These are phyloP conservation scores for Hydrophis major DNA, from an alignment of 2,797 vertebrate species.

Conservation along the genomic window DNA sequence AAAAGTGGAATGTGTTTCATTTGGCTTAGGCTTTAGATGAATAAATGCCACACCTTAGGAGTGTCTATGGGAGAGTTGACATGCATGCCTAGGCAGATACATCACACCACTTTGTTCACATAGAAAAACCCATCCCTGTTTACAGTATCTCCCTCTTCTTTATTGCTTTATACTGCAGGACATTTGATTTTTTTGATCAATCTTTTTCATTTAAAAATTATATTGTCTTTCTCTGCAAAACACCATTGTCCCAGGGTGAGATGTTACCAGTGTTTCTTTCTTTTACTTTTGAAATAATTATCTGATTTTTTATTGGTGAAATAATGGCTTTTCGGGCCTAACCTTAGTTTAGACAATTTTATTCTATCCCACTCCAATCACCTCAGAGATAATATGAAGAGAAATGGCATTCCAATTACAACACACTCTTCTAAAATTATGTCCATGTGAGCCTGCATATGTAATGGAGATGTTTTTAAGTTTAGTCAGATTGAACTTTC, in stretches of 20 bases:
- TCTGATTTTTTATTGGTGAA: not conserved
- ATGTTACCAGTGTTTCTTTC: not conserved
- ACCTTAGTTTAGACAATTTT: not conserved
- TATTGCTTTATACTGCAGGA: conserved; percentile 19
- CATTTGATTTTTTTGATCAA: not conserved
- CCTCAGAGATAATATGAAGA: not conserved
- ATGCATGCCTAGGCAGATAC: conserved; percentile 42
- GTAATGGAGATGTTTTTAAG: not conserved
- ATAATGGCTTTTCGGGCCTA: not conserved
- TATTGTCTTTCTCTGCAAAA: conserved; percentile 17
- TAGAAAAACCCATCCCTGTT: conserved; percentile 26
- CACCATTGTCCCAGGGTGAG: not conserved
- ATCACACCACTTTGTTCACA: conserved; percentile 20
- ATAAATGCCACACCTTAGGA: conserved; percentile 25
- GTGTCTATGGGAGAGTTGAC: conserved; percentile 5
- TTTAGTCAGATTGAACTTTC: not conserved
- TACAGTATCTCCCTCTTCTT: not conserved
- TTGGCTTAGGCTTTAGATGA: conserved; percentile 49
- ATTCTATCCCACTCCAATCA: not conserved
- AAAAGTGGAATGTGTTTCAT: conserved; percentile 34
- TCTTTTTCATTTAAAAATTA: not conserved
- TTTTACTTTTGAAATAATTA: not conserved
- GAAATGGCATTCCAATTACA: not conserved
- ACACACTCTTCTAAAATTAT: not conserved
- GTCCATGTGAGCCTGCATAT: not conserved